Percentiles rank a stretch among this genome's conserved stretches.
These are phyloP conservation scores for Paradoxurus hermaphroditus DNA, from an alignment of 2,113 vertebrate species.

Conservation along the genomic window DNA sequence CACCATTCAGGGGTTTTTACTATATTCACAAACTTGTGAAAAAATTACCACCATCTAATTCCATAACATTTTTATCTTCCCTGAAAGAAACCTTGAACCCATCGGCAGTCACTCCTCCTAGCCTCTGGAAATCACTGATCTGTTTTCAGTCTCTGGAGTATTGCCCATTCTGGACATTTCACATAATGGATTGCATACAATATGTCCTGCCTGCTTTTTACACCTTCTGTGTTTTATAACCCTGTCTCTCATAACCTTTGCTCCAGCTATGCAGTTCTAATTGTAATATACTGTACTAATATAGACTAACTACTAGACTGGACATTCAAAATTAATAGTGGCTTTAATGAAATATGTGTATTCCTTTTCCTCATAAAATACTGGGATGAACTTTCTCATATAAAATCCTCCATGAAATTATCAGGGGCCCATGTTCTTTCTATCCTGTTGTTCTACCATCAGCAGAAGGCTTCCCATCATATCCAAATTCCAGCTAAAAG, in stretches of 20 bases:
- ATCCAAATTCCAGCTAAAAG: not conserved
- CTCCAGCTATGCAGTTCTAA: not conserved
- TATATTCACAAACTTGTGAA: not conserved
- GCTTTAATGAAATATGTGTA: not conserved
- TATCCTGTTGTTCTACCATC: not conserved
- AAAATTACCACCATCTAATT: not conserved
- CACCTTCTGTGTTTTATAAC: not conserved
- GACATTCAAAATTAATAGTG: not conserved
- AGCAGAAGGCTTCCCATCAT: not conserved
- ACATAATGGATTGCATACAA: not conserved
- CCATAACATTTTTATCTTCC: not conserved
- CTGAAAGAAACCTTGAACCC: not conserved
- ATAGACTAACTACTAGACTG: not conserved
- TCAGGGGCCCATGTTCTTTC: not conserved
- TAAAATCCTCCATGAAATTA: not conserved
- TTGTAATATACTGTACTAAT: not conserved
- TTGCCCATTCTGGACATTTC: not conserved
- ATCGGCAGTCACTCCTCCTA: not conserved
- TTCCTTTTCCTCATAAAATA: not conserved
- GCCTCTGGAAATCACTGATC: not conserved
- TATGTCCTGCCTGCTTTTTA: not conserved
- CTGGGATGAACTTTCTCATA: not conserved
- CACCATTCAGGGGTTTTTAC: not conserved
- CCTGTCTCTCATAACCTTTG: not conserved
- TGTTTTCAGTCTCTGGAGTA: not conserved